A percentile compares a stretch with the other conserved stretches of the same genome.
Conservation (phyloP, 2,113 vertebrate genomes). For the Leuciscus idus region DNA sequence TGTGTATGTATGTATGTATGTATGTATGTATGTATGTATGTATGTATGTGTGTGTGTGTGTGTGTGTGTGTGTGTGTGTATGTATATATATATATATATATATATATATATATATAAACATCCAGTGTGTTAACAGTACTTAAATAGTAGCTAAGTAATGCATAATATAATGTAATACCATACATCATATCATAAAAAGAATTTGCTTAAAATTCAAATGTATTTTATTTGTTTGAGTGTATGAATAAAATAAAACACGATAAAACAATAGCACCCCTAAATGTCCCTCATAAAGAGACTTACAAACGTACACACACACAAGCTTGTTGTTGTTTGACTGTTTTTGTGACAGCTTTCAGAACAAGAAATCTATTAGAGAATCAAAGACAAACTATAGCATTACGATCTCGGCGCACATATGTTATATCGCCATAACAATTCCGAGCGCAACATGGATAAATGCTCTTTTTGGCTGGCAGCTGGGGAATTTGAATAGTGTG, state of each 20-base stretch:
- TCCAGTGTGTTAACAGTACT: too few relatives aligned
- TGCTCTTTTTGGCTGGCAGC: conserved; percentile 40
- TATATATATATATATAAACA: too few relatives aligned
- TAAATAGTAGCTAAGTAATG: too few relatives aligned
- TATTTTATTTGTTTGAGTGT: neutral
- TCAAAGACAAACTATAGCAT: conserved; percentile 24
- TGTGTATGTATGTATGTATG: too few relatives aligned
- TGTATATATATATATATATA: too few relatives aligned
- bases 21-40: too few relatives aligned
- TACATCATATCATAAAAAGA: neutral
- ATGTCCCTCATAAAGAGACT: neutral
- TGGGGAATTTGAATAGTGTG: conserved; percentile 41
- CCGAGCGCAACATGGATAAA: conserved; percentile 28
- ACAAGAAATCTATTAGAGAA: conserved; percentile 36
- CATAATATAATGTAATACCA: neutral
- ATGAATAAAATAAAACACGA: neutral
- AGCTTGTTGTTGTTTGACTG: neutral
- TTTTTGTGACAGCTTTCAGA: neutral
- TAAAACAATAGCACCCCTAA: neutral
- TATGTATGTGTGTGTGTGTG: too few relatives aligned
- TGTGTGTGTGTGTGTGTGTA: too few relatives aligned
- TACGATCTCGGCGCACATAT: conserved; percentile 4
- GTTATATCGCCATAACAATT: conserved; percentile 31
- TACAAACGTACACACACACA: neutral
- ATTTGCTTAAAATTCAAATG: neutral